phyloP scores from a whole-genome alignment of 2,113 vertebrate genomes.

The Desmodus rotundus region DNA sequence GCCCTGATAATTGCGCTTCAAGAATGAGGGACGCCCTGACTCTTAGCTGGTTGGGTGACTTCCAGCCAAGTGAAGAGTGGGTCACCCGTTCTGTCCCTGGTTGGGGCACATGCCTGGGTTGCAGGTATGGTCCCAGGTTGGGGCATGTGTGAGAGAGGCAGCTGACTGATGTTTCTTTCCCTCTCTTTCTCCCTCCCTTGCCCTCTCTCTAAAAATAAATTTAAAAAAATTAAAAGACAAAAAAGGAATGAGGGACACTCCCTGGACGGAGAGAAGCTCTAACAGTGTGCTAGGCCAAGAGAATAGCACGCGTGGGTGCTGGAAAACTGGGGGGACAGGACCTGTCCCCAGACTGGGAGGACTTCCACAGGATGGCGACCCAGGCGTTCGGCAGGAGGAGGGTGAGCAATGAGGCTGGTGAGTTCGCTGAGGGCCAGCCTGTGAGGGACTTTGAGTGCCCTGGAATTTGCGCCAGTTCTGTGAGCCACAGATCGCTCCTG shows the following conservation, averaged over 20 bases:
- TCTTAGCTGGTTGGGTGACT: no score
- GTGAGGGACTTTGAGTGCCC: rapidly evolving
- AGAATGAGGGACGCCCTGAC: neutral
- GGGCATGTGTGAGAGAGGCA: no score
- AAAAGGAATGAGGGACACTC: neutral
- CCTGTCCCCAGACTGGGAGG: neutral
- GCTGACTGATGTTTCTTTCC: no score
- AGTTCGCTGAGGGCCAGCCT: neutral
- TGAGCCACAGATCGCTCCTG: neutral
- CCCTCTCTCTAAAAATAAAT: no score
- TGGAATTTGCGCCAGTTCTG: neutral
- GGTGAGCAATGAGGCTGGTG: neutral
- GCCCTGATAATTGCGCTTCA: neutral
- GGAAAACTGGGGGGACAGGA: neutral
- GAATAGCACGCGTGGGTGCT: rapidly evolving
- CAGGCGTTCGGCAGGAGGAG: neutral
- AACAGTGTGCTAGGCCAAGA: neutral
- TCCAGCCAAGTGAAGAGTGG: no score
- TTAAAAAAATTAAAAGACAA: no score
- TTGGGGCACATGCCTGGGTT: no score
- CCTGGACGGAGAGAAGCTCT: neutral
- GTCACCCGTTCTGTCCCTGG: no score
- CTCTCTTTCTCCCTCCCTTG: no score
- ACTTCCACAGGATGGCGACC: neutral
- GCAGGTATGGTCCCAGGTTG: no score